Base-by-base conservation (phyloP, 2,113 vertebrate genomes). In the Aspiorhynchus laticeps region DNA sequence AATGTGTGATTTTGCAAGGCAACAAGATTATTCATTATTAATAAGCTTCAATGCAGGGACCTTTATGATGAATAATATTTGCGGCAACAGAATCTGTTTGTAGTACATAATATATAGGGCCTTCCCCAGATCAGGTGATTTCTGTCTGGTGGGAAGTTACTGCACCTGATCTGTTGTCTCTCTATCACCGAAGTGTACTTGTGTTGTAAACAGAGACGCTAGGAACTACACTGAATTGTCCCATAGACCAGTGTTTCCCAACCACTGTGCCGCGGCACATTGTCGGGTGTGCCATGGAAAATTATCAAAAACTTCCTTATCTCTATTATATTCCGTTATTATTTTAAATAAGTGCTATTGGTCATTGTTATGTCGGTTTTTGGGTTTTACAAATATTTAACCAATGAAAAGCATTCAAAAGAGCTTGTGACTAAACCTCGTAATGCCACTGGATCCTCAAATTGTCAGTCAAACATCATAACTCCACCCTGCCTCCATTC, bases 21-120 rank as follows among this genome's bases (percentile, higher is more conserved):
- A 90, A 91, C 83, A 88, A 90, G 91, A 88, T 91, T 91, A 90
- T 91, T 91, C 91, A 93, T 93, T 93, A 93, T 91, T 91, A 74
- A 73, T 1, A 41, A 38, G 36, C 71, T n/a, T 41, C 76, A 56
- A 36, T 53, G 24, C 8, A 79, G 48, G 46, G 46, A 51, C 26
- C 46, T 53, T 53, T n/a, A 15, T 9, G 26, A 17, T 77, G 26
- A 48, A 15, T 33, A 33, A 31, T 31, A 53, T 78, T 51, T 77
- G 26, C n/a, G 14, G 12, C 8, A 78, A 36, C 5, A 36, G 1
- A 24, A 56, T 73, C 69, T 12, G 9, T 73, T 73, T 73, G 33
- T 41, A 41, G 17, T 73, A 24, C 6, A 73, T 41, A 3, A 24
- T 11, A 73, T 38, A 38, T 21, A 41, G 2, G 21, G 2, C 36